Evolutionary conservation across 2,113 vertebrate genomes (phyloP), one percentile per base, ranked within the genome.

Genomic region (Cochlearius cochlearius): DNA sequence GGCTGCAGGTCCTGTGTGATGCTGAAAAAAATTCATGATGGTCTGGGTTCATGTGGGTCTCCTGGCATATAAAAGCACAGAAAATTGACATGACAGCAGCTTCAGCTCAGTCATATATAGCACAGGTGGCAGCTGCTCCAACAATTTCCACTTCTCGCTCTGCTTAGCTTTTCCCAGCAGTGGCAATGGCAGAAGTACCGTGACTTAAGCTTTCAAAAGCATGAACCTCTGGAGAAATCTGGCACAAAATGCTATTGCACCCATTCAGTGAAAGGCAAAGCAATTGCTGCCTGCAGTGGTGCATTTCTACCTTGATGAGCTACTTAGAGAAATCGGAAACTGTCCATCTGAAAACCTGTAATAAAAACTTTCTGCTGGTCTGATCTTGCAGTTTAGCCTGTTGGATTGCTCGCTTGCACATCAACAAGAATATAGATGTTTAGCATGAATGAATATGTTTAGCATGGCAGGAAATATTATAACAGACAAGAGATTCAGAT

Each of bases 191-290:
- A 95, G 62, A 86, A 91, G 47, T 89, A 75, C 59, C 5, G 4
- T 13, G 30, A 90, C 17, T 93, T 76, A 88, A 53, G 63, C 43
- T 81, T 96, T 86, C 56, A 64, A 91, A 95, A 78, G 25, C 71
- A 47, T 53, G 60, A 96, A 86, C 60, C 88, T 96, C 92, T 94
- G 77, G 90, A 96, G 74, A 60, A 96, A 96, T 92, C 56, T 96
- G 80, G 88, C 60, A 91, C 60, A 95, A 91, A 96, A 91, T 78
- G 26, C 23, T 86, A 12, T 34, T 74, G 23, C 55, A 89, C 49
- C 52, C 78, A 45, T 92, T 83, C 81, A 86, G 56, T 23, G 81
- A 77, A 76, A 91, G 58, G 66, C 84, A 90, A 84, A 88, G 38
- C 55, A 81, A 84, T 86, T 92, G 36, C 50, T 93, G 68, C 55